phyloP scores from a whole-genome alignment of 2,113 vertebrate genomes.

The Pteronura brasiliensis region DNA sequence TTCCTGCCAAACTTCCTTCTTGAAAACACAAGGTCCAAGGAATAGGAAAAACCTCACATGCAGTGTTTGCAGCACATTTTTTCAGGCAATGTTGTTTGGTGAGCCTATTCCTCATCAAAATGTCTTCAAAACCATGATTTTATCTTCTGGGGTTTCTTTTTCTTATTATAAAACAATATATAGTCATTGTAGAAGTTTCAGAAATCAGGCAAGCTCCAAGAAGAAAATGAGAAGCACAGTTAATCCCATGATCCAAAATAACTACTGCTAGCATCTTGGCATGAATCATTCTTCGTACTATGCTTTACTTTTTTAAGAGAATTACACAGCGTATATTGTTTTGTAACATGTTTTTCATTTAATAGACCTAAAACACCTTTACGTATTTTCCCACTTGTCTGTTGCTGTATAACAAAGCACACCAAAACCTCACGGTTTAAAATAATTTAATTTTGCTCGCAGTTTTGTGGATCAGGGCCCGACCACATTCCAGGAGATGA shows the following conservation, averaged over 20 bases:
- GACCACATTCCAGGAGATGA: neutral
- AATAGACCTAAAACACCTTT: conserved; percentile 1
- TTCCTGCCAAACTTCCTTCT: neutral
- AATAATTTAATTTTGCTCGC: neutral
- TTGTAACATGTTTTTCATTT: conserved; percentile 25
- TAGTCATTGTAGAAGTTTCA: neutral
- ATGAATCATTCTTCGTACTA: neutral
- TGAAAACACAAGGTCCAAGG: neutral
- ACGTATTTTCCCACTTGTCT: neutral
- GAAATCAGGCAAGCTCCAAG: neutral
- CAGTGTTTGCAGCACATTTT: neutral
- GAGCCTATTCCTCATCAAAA: neutral
- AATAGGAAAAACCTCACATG: neutral
- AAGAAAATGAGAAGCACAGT: neutral
- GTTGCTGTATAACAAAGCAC: neutral
- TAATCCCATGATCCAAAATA: neutral
- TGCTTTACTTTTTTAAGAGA: neutral
- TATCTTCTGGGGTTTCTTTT: neutral
- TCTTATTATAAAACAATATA: neutral
- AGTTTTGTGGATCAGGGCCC: neutral
- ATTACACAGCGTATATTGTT: neutral
- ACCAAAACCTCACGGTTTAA: neutral
- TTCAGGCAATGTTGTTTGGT: neutral
- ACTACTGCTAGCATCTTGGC: neutral
- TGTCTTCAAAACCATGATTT: neutral